Conservation (phyloP, 2,888 invertebrate species). For the Agrochola litura region DNA sequence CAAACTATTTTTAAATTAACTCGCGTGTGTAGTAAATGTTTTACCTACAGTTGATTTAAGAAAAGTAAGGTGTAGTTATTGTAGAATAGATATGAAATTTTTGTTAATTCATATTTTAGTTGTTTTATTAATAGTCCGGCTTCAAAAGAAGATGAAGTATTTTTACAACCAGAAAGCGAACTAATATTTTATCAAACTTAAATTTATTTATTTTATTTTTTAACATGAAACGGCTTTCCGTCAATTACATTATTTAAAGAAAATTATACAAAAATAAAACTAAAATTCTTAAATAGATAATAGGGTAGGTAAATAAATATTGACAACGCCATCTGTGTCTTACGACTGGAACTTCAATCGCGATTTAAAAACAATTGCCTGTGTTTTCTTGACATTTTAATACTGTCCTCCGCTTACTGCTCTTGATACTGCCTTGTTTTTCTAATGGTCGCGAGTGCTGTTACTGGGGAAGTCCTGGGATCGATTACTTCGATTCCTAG, state of each 20-base stretch:
- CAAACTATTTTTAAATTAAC: conserved; percentile 31
- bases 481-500: too few relatives aligned
- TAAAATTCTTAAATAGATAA: too few relatives aligned
- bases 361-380: too few relatives aligned
- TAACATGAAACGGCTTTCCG: neutral
- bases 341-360: neutral
- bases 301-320: neutral
- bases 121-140: too few relatives aligned
- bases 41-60: neutral
- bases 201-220: neutral
- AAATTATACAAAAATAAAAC: neutral
- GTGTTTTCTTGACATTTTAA: too few relatives aligned
- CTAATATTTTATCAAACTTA: neutral
- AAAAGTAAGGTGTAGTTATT: neutral
- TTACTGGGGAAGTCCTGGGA: too few relatives aligned
- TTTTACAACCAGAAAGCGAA: neutral
- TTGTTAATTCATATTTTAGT: neutral
- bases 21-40: conserved; percentile 23
- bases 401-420: too few relatives aligned
- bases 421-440: too few relatives aligned
- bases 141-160: neutral
- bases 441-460: too few relatives aligned
- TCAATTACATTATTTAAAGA: too few relatives aligned
- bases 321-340: conserved; percentile 12
- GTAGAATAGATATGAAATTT: neutral